phyloP scores from a whole-genome alignment of 2,113 vertebrate species.

The Stegastes partitus region DNA sequence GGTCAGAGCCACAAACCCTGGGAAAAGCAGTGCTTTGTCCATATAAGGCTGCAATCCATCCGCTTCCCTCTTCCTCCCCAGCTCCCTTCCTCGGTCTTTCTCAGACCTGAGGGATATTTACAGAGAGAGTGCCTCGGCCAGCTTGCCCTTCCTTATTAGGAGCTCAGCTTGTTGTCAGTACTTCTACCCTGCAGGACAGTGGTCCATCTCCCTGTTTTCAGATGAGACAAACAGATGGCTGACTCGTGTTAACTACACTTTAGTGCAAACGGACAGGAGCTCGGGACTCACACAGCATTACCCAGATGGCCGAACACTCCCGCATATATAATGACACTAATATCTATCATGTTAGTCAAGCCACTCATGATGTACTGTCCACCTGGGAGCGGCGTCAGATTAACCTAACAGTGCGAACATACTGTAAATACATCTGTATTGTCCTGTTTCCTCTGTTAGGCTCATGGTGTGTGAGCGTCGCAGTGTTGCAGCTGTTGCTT shows the following conservation, averaged over 20 bases:
- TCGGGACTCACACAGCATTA: slow-evolving; percentile 22
- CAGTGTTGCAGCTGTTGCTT: slow-evolving; percentile 65
- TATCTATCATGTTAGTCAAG: slow-evolving; percentile 28
- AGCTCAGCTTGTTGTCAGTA: slow-evolving; percentile 81
- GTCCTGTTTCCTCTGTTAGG: slow-evolving; percentile 33
- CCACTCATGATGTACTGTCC: slow-evolving; percentile 45
- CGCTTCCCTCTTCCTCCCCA: slow-evolving; percentile 84
- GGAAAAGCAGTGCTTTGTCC: slow-evolving; percentile 87
- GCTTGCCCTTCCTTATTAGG: slow-evolving; percentile 87
- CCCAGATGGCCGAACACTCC: slow-evolving; percentile 29
- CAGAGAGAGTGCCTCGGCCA: slow-evolving; percentile 79
- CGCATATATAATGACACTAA: slow-evolving; percentile 19
- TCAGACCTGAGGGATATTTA: slow-evolving; percentile 87
- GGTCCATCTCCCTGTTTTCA: slow-evolving; percentile 73
- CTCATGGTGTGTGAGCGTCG: slow-evolving; percentile 43
- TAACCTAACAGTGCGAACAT: slow-evolving; percentile 52
- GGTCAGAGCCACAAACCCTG: slow-evolving; percentile 85
- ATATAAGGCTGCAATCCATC: slow-evolving; percentile 89
- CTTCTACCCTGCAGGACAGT: slow-evolving; percentile 78
- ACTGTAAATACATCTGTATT: slow-evolving; percentile 61
- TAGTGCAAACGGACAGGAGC: slow-evolving; percentile 22
- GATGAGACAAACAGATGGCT: slow-evolving; percentile 82
- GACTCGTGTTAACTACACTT: slow-evolving; percentile 38
- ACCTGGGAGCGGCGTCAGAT: slow-evolving; percentile 58
- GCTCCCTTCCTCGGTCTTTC: slow-evolving; percentile 81